These are phyloP conservation scores for Otolemur garnettii DNA, from an alignment of 2,113 vertebrate genomes.

Conservation along the genomic window DNA sequence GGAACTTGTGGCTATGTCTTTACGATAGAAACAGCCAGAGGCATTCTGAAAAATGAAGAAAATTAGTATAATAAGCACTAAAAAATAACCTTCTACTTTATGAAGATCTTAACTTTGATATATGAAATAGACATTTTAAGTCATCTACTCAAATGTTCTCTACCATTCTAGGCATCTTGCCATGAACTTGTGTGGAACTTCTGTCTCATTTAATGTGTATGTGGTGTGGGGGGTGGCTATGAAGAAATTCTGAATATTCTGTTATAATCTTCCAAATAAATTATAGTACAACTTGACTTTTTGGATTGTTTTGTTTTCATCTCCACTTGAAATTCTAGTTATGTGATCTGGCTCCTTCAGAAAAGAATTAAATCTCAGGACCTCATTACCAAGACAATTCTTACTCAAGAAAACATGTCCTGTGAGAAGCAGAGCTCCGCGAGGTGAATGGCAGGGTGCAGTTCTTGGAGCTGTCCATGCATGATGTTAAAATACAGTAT, in stretches of 20 bases:
- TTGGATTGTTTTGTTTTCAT: not conserved
- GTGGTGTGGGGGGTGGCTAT: not conserved
- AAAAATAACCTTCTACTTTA: not conserved
- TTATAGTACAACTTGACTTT: not conserved
- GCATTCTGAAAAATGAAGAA: not conserved
- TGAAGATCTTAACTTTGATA: conserved; percentile 32
- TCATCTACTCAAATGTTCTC: not conserved
- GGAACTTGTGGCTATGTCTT: not conserved
- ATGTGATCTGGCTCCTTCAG: not conserved
- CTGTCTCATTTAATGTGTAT: not conserved
- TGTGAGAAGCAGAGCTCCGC: not conserved
- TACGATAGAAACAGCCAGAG: conserved; percentile 30
- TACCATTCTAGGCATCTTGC: not conserved
- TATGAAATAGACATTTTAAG: conserved; percentile 15
- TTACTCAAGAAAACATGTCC: not conserved
- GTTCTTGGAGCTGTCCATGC: not conserved
- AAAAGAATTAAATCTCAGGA: conserved; percentile 30
- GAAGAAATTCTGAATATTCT: conserved; percentile 23
- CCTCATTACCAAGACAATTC: not conserved
- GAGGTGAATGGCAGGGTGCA: not conserved
- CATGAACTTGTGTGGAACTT: not conserved
- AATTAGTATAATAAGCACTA: conserved; percentile 13
- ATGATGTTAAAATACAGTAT: not conserved
- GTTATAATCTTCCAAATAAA: not conserved
- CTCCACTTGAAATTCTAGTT: not conserved